Conservation (phyloP, 2,797 vertebrate species). For the Helarctos malayanus region DNA sequence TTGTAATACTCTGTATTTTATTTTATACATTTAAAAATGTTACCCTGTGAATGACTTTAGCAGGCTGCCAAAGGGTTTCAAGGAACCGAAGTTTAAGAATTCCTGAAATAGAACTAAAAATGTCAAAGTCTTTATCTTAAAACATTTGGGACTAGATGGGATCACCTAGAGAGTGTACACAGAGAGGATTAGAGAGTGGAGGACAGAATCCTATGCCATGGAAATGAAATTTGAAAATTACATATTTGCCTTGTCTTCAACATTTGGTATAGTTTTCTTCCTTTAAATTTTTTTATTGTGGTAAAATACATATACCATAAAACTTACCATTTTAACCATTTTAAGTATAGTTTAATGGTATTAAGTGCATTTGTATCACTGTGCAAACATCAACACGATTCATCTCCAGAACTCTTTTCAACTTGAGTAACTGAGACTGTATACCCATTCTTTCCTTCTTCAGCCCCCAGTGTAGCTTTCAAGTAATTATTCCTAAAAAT, state of each 20-base stretch:
- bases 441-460: not conserved
- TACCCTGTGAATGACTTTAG: not conserved
- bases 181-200: not conserved
- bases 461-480: not conserved
- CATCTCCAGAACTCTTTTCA: not conserved
- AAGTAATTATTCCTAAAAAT: slow-evolving; percentile 50
- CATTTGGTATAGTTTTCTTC: not conserved
- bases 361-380: not conserved
- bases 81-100: not conserved
- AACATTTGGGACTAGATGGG: not conserved
- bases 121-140: not conserved
- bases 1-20: not conserved
- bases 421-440: not conserved
- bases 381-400: not conserved
- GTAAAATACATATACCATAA: not conserved
- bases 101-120: not conserved
- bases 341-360: not conserved
- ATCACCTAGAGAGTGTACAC: not conserved
- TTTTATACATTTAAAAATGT: not conserved
- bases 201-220: not conserved
- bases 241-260: not conserved
- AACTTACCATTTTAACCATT: not conserved
- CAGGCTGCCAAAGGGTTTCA: not conserved
- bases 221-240: slow-evolving; percentile 58
- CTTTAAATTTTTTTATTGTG: not conserved